Conservation (phyloP, 2,113 vertebrate genomes). For the Scolopax mira region DNA sequence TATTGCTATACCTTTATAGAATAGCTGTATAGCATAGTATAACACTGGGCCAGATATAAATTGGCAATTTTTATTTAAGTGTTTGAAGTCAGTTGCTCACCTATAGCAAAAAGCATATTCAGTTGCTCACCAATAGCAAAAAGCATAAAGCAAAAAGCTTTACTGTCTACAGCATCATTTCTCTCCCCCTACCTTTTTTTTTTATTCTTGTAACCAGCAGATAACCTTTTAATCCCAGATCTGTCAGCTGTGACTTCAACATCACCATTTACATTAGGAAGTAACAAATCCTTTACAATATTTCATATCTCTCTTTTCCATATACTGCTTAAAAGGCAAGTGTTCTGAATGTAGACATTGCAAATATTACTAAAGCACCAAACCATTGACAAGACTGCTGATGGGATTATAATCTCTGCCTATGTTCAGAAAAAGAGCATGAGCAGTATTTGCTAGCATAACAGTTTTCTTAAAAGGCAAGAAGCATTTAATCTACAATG, state of each 20-base stretch:
- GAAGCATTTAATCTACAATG: background rate
- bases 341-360: background rate
- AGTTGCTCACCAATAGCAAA: background rate
- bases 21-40: too few relatives aligned
- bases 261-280: conserved; percentile 14
- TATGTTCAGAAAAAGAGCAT: background rate
- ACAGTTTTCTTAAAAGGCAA: background rate
- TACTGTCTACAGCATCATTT: background rate
- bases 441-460: background rate
- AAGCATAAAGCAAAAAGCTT: background rate
- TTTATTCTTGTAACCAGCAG: conserved; percentile 6
- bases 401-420: background rate
- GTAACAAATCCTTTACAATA: background rate
- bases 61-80: background rate
- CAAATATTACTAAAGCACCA: background rate
- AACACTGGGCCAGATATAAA: background rate
- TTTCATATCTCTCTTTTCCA: background rate
- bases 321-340: background rate
- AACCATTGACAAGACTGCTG: background rate
- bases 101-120: background rate
- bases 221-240: conserved; percentile 55
- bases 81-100: background rate
- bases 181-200: rapidly evolving
- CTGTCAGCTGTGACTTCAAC: conserved; percentile 25
- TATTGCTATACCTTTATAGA: background rate